A percentile compares a stretch with the other conserved stretches of the same genome.
phyloP scores from a whole-genome alignment of 1,140 invertebrate genomes.

The Latrodectus geometricus region DNA sequence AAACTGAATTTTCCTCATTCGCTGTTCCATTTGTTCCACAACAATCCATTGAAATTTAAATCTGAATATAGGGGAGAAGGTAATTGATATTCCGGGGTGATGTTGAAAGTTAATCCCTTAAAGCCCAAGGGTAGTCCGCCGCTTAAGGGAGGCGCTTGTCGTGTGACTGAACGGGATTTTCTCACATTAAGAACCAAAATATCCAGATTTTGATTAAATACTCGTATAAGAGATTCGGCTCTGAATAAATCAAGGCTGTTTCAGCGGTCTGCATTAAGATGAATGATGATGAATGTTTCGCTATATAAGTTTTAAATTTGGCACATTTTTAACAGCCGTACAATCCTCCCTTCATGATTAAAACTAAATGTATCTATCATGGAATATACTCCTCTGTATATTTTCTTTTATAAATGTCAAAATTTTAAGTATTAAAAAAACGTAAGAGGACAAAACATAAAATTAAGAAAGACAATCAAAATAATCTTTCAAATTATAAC shows the following conservation, averaged over 20 bases:
- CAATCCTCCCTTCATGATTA: too few relatives aligned
- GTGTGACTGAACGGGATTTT: background rate
- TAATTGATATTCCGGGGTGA: slow-evolving; percentile 16
- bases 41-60: slow-evolving; percentile 25
- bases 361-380: too few relatives aligned
- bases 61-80: background rate
- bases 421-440: too few relatives aligned
- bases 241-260: slow-evolving; percentile 7
- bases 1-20: too few relatives aligned
- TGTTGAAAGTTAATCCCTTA: slow-evolving; percentile 53
- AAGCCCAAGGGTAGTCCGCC: background rate
- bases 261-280: background rate
- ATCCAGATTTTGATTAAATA: slow-evolving; percentile 25
- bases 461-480: too few relatives aligned
- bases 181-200: background rate
- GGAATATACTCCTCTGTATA: too few relatives aligned
- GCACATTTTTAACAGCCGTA: too few relatives aligned
- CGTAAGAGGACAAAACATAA: too few relatives aligned
- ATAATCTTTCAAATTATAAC: too few relatives aligned
- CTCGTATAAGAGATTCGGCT: background rate
- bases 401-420: too few relatives aligned
- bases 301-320: too few relatives aligned
- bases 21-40: background rate
- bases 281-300: background rate
- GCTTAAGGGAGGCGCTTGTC: background rate